Evolutionary conservation across 2,888 invertebrate genomes (phyloP), one percentile per base, ranked within the genome.

Genomic region (Isoperla grammatica): DNA sequence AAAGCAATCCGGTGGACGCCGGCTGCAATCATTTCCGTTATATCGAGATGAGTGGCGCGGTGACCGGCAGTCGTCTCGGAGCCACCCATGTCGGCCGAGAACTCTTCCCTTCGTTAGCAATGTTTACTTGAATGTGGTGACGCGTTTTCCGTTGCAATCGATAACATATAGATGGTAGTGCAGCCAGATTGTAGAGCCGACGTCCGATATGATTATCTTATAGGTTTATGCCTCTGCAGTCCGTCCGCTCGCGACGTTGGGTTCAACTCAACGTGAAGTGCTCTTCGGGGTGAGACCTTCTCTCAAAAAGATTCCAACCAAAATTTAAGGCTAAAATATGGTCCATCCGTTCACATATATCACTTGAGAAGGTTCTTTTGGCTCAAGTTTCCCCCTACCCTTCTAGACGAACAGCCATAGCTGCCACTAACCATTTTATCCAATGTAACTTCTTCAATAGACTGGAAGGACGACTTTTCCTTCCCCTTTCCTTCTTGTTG

Each of bases 401-500:
- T 29, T 55, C 42, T 48, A 61, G 40, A 37, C 57, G n/a, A 45
- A 29, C 12, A 39, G 56, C 61, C 49, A 56, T 57, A 54, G 58
- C 61, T 61, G 62, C 62, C 62, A 59, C 56, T 62, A 62, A 62
- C 62, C 62, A 62, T 62, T 62, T 62, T 62, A 62, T 59, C 59
- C 53, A 50, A 40, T 54, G 62, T 62, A 62, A 62, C 62, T 62
- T 61, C 59, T 56, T 62, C 62, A 59, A 62, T 62, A 62, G 62
- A 59, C 59, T 62, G 59, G 62, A 62, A 62, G 58, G 53, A 56
- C 42, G 57, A 42, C 49, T 50, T 42, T 56, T 56, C 49, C 55
- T 59, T 35, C 40, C 22, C 42, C 60, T 39, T 55, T 48, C 42
- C 50, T 23, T 22, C 22, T 60, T 48, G 56, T 50, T 49, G 60